Conservation (phyloP, 1,140 invertebrate genomes). For the Asbolus verrucosus region DNA sequence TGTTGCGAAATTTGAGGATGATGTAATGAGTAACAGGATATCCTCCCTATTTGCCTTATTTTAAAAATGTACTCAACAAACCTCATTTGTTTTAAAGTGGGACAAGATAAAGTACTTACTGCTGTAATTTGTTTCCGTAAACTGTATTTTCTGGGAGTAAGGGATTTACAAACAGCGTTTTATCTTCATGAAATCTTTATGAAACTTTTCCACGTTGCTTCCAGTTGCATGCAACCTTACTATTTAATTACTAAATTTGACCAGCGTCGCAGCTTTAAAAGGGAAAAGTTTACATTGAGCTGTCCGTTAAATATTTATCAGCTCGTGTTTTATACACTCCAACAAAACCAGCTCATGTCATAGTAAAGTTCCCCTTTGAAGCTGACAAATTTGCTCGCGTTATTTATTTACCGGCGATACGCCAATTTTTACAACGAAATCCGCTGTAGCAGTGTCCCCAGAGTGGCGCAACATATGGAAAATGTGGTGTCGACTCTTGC, state of each 20-base stretch:
- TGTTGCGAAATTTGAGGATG: constrained; percentile 19
- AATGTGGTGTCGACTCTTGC: not conserved
- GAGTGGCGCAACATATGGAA: not conserved
- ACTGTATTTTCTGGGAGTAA: constrained; percentile 31
- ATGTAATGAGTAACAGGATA: constrained; percentile 27
- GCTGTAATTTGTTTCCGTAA: constrained; percentile 44
- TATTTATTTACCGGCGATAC: no score
- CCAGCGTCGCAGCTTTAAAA: constrained; percentile 1
- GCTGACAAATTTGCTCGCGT: no score
- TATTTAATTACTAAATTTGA: no score
- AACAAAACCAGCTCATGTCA: no score
- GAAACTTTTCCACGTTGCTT: constrained; percentile 29
- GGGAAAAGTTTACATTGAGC: not conserved
- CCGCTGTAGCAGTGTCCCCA: no score
- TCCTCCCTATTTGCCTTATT: constrained; percentile 30
- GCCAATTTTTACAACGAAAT: no score
- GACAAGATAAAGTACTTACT: constrained; percentile 45
- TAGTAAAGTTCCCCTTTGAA: no score
- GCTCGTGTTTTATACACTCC: no score
- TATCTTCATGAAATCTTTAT: constrained; percentile 42
- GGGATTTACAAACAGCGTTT: constrained; percentile 43
- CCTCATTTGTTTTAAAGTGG: constrained; percentile 43
- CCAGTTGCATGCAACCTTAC: not conserved
- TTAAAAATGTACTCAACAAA: constrained; percentile 38
- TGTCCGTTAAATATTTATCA: not conserved